A percentile compares a stretch with the other conserved stretches of the same genome.
phyloP scores from a whole-genome alignment of 1,140 invertebrate species.

The Palaemon carinicauda region DNA sequence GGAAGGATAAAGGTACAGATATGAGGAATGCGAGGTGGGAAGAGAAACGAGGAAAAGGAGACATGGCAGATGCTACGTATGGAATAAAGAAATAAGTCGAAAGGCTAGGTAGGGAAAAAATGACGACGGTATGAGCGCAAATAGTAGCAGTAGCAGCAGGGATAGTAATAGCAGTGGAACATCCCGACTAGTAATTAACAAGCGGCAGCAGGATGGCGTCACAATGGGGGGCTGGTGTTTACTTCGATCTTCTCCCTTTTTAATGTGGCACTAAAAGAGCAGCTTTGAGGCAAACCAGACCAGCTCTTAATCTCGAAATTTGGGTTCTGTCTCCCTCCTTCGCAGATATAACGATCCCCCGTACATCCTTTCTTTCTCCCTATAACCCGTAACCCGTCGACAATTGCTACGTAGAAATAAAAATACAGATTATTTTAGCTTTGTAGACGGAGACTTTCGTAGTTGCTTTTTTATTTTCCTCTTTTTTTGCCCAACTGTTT shows the following conservation, averaged over 20 bases:
- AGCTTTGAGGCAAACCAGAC: background rate
- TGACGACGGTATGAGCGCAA: background rate
- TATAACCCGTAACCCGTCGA: too few species aligned
- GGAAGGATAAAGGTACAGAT: background rate
- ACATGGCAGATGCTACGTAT: background rate
- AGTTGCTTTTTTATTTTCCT: too few species aligned
- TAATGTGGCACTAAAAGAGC: conserved; percentile 5
- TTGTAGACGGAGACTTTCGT: too few species aligned
- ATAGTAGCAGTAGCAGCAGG: background rate
- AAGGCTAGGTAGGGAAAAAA: background rate
- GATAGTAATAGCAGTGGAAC: too few species aligned
- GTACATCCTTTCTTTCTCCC: background rate
- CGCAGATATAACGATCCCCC: background rate
- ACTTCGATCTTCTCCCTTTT: background rate
- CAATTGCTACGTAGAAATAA: too few species aligned
- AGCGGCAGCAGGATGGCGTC: too few species aligned
- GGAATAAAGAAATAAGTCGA: background rate
- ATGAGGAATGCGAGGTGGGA: background rate
- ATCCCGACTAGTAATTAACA: too few species aligned
- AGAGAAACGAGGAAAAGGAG: background rate
- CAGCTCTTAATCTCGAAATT: conserved; percentile 20
- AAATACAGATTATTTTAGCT: too few species aligned
- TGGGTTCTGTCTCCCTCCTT: background rate
- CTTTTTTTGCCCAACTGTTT: too few species aligned
- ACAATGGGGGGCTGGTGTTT: background rate